Base-by-base conservation (phyloP, 2,113 vertebrate species). In the Anolis carolinensis region DNA sequence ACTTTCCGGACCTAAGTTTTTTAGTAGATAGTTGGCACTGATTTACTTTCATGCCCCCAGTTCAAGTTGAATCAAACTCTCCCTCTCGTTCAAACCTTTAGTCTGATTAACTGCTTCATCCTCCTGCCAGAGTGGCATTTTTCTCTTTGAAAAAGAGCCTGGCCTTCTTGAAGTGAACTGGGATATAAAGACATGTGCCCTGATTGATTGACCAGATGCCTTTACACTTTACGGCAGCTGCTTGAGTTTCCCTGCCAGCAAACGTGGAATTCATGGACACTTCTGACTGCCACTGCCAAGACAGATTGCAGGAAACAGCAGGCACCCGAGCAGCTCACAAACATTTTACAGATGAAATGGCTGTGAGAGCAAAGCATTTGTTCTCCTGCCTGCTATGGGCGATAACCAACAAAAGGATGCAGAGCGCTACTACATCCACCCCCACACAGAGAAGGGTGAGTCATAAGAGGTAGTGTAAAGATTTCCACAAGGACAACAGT, bases 291-390 rank as follows among this genome's bases (percentile, higher is more conserved):
- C 82, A 89, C 88, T 82, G 89, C 88, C 83, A 91, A 90, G 82
- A 87, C 86, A 94, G 92, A 93, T 3, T 87, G 89, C 86, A 87
- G 83, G 92, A 90, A 88, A 91, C 88, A 89, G 90, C 83, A 92
- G 90, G 93, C 89, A 85, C 78, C 59, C 44, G 62, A 88, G 88
- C 90, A 89, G 91, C 83, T 74, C 81, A 82, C 84, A 78, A 91
- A 92, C 52, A 87, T 85, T 86, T 14, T 0, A 7, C 34, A 65
- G 55, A 87, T 52, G 85, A 89, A 89, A 55, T 44, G 75, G 32
- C 34, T 18, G 48, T 30, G 55, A 90, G 14, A 50, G 83, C 39
- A 85, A 89, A 88, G 36, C 65, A 55, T 34, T 85, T 20, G 2
- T 0, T 72, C 44, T 30, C 39, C 39, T 5, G 84, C 50, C 83